phyloP scores from a whole-genome alignment of 37 sponge, comb jelly and placozoan genomes.

The Aplysina aerophoba region DNA sequence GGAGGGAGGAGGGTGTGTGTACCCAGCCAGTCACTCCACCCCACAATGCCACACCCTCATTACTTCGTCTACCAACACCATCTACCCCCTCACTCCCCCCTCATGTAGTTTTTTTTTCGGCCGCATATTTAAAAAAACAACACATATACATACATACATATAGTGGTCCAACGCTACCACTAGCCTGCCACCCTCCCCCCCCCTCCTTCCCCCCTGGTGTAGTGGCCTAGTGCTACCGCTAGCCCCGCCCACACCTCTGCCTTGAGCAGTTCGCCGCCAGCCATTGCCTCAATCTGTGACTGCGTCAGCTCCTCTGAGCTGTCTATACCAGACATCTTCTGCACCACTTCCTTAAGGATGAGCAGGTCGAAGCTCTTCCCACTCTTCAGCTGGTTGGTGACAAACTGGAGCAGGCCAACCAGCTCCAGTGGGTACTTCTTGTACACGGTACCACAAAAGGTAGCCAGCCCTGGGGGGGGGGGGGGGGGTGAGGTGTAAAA shows the following conservation, averaged over 20 bases:
- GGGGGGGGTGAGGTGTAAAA: background rate
- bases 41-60: too few species aligned
- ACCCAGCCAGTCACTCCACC: too few species aligned
- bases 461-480: slow-evolving; percentile 74
- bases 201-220: too few species aligned
- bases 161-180: too few species aligned
- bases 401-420: slow-evolving; percentile 92
- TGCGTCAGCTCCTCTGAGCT: slow-evolving; percentile 84
- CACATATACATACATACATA: too few species aligned
- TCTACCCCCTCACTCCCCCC: too few species aligned
- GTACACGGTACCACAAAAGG: slow-evolving; percentile 91
- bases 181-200: too few species aligned
- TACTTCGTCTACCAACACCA: too few species aligned
- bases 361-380: slow-evolving; percentile 97
- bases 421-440: slow-evolving; percentile 93
- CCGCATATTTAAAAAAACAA: too few species aligned
- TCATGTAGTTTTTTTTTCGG: too few species aligned
- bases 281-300: slow-evolving; percentile 90
- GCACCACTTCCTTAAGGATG: slow-evolving; percentile 94
- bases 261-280: slow-evolving; percentile 90
- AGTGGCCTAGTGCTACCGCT: background rate
- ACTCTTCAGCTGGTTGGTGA: slow-evolving; percentile 96
- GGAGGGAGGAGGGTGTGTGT: background rate
- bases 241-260: slow-evolving; percentile 76
- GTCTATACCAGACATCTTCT: slow-evolving; percentile 98